These are phyloP conservation scores for Baryphthengus martii DNA, from an alignment of 2,113 vertebrate genomes.

Conservation along the genomic window DNA sequence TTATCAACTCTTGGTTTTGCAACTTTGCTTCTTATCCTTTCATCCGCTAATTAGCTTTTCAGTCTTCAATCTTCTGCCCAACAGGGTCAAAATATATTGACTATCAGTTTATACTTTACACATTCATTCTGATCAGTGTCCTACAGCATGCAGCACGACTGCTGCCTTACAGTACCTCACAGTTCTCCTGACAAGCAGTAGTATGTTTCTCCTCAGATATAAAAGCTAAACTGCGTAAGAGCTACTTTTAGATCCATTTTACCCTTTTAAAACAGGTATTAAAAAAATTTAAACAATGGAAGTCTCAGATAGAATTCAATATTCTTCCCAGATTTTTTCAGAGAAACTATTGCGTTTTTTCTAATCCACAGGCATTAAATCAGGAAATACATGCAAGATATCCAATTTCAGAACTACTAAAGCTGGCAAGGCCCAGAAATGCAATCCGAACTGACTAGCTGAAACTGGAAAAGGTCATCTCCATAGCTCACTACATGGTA, in stretches of 20 bases:
- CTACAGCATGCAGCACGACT: rapidly evolving
- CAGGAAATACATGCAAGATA: constrained; percentile 11
- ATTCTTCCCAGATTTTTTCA: not conserved
- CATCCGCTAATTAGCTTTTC: constrained; percentile 36
- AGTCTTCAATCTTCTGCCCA: not conserved
- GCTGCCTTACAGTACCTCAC: not conserved
- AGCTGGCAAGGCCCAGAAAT: constrained; percentile 40
- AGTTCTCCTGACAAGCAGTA: not conserved
- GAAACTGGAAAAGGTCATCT: constrained; percentile 58
- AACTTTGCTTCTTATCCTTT: constrained; percentile 37
- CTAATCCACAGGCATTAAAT: not conserved
- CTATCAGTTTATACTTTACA: not conserved
- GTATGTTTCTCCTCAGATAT: not conserved
- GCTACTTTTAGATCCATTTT: not conserved
- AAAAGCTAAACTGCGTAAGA: not conserved
- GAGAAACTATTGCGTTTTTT: not conserved
- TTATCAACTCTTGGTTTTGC: constrained; percentile 37
- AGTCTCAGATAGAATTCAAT: not conserved
- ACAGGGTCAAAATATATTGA: not conserved
- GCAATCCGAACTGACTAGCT: constrained; percentile 27
- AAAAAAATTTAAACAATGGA: not conserved
- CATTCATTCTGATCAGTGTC: not conserved
- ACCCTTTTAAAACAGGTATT: not conserved
- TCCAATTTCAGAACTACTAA: constrained; percentile 52
- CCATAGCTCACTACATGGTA: constrained; percentile 43